Conservation (phyloP, 2,113 vertebrate species). For the Haliaeetus leucogaster region DNA sequence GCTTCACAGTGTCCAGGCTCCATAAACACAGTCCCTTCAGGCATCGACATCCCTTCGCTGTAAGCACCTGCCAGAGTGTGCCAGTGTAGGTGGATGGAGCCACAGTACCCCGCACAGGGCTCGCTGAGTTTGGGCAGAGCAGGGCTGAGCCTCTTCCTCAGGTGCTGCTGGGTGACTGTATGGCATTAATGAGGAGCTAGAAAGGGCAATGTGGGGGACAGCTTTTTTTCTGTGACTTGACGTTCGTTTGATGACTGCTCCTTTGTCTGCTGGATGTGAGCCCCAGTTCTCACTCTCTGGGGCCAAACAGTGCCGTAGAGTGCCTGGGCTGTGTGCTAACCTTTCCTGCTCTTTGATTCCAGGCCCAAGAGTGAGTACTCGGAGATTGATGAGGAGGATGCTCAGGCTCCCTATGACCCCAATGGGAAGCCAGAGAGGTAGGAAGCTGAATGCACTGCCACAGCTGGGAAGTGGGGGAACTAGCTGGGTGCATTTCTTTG, state of each 20-base stretch:
- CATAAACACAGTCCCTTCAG: neutral
- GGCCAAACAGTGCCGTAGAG: neutral
- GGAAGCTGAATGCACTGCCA: neutral
- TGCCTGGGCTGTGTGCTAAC: neutral
- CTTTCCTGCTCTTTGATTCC: neutral
- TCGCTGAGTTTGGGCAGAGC: neutral
- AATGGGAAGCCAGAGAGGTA: slow-evolving; percentile 96
- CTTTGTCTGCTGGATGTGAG: accelerated
- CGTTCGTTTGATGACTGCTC: neutral
- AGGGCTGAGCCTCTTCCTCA: neutral
- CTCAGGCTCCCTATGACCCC: slow-evolving; percentile 92
- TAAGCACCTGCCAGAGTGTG: neutral
- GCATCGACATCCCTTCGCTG: neutral
- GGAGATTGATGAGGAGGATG: slow-evolving; percentile 94
- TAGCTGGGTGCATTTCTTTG: accelerated
- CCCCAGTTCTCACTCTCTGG: accelerated
- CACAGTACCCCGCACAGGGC: neutral
- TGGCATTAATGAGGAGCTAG: neutral
- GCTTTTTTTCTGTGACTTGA: neutral
- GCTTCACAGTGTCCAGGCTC: neutral
- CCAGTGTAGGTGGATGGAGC: neutral
- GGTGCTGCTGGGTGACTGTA: neutral
- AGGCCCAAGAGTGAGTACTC: slow-evolving; percentile 99
- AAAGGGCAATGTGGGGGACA: accelerated
- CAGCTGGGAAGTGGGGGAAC: neutral